Evolutionary conservation across 2,113 vertebrate species (phyloP).

Genomic region (Plecotus auritus): DNA sequence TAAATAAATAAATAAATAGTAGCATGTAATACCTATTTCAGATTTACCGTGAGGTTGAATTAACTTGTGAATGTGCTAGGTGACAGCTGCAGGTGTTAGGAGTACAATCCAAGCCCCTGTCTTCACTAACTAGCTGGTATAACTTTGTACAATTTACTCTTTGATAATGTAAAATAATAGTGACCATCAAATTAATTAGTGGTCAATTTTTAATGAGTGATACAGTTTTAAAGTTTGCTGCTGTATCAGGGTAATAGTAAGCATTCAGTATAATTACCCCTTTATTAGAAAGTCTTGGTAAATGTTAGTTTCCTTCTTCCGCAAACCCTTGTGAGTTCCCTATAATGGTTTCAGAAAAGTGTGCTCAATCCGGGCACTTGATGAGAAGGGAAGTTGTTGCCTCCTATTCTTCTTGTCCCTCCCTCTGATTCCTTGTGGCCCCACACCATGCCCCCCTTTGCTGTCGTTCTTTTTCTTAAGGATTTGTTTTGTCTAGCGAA

Average conservation of each 20-base stretch:
- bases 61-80: background rate
- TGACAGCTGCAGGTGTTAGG: background rate
- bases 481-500: conserved; percentile 63
- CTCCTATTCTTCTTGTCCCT: conserved; percentile 3
- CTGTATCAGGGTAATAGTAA: background rate
- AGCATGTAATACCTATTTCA: background rate
- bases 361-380: conserved; percentile 19
- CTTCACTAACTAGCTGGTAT: background rate
- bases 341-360: background rate
- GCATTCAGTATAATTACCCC: background rate
- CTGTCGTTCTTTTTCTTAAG: background rate
- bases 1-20: too few relatives aligned
- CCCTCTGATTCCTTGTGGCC: background rate
- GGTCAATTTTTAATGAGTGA: background rate
- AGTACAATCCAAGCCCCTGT: background rate
- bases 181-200: background rate
- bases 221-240: background rate
- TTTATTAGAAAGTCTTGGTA: conserved; percentile 8
- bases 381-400: conserved; percentile 37
- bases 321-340: background rate
- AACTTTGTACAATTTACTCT: background rate
- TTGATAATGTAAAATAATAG: background rate
- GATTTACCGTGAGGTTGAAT: background rate
- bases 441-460: background rate
- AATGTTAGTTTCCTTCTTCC: background rate